phyloP scores from a whole-genome alignment of 2,888 invertebrate genomes.

The Graphium colonna region DNA sequence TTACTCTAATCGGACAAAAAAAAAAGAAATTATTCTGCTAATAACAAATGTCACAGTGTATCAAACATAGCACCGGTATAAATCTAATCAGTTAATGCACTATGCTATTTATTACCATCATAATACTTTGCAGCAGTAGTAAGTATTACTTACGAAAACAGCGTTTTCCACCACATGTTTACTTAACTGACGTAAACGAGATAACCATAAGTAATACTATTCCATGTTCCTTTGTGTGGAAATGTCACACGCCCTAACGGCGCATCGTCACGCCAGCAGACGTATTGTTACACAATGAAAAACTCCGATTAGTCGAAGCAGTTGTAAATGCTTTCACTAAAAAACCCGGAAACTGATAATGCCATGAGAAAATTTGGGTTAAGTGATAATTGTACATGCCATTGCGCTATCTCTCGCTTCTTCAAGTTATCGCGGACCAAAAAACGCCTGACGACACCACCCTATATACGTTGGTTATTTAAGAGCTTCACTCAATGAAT shows the following conservation, averaged over 20 bases:
- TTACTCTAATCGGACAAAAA: no score
- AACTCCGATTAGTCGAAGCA: slow-evolving; percentile 16
- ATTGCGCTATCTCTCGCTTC: slow-evolving; percentile 22
- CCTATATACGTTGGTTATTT: neutral
- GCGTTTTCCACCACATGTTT: neutral
- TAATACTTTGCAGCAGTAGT: no score
- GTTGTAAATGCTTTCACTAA: slow-evolving; percentile 18
- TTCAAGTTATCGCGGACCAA: slow-evolving; percentile 9
- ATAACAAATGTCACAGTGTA: no score
- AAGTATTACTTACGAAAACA: no score
- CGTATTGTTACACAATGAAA: slow-evolving; percentile 12
- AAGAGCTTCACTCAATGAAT: neutral
- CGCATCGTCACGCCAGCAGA: neutral
- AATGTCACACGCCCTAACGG: neutral
- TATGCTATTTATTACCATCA: no score
- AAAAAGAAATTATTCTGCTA: no score
- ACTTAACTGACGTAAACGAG: neutral
- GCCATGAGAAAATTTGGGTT: slow-evolving; percentile 17
- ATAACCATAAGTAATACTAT: neutral
- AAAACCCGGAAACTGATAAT: slow-evolving; percentile 22
- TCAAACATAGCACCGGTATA: no score
- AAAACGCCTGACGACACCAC: neutral
- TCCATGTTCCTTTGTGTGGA: slow-evolving; percentile 4
- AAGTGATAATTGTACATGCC: slow-evolving; percentile 17
- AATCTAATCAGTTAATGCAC: no score